A percentile compares a stretch with the other conserved stretches of the same genome.
phyloP scores from a whole-genome alignment of 2,113 vertebrate species.

The Hypomesus transpacificus region DNA sequence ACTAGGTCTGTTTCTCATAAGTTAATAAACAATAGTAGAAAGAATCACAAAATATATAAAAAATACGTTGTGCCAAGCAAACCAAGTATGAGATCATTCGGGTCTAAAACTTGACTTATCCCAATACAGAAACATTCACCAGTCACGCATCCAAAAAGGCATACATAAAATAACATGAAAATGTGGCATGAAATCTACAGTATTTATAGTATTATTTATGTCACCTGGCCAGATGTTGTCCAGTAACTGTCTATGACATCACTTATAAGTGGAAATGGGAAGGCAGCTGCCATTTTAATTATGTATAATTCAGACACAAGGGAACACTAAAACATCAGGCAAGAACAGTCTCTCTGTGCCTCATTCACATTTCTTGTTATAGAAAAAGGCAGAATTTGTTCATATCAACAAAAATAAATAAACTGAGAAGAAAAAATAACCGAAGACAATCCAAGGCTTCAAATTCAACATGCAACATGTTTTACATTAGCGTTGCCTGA shows the following conservation, averaged over 20 bases:
- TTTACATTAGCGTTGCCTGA: neutral
- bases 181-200: neutral
- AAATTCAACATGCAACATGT: constrained; percentile 12
- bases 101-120: constrained; percentile 24
- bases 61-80: too few relatives aligned
- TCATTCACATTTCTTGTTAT: constrained; percentile 12
- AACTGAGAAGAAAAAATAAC: constrained; percentile 7
- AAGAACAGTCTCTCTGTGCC: constrained; percentile 9
- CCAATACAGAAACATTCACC: constrained; percentile 25
- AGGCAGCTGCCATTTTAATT: constrained; percentile 26
- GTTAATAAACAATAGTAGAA: too few relatives aligned
- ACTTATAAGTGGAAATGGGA: constrained; percentile 17
- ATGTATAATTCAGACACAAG: neutral
- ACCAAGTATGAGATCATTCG: too few relatives aligned
- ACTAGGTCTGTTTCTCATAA: too few relatives aligned
- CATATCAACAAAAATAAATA: constrained; percentile 22
- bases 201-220: neutral
- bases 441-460: constrained; percentile 30
- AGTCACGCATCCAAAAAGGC: neutral
- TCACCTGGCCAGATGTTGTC: constrained; percentile 14
- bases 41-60: too few relatives aligned
- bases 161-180: constrained; percentile 2
- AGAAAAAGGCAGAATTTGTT: constrained; percentile 28
- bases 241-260: neutral
- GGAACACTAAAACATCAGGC: constrained; percentile 1